Conservation (phyloP, 2,797 vertebrate species). For the Sebastes steindachneri region DNA sequence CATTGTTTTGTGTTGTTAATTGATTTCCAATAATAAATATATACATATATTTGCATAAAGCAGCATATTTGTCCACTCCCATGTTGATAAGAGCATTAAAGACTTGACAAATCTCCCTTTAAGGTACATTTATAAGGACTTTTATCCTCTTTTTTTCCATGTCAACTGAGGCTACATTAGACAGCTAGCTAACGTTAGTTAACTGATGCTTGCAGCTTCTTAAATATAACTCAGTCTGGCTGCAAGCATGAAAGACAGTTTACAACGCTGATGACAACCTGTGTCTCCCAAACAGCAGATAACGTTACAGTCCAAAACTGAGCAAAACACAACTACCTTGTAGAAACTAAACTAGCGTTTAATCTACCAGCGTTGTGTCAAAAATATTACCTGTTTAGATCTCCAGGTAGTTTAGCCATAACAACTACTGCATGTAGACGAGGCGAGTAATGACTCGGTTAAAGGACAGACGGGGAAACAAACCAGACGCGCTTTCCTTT, state of each 20-base stretch:
- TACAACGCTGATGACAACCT: neutral
- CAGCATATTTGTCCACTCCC: too few relatives aligned
- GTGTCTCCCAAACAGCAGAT: neutral
- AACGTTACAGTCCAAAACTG: neutral
- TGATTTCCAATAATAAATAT: too few relatives aligned
- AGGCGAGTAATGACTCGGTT: neutral
- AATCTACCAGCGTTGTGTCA: neutral
- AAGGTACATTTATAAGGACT: accelerated
- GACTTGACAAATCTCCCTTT: too few relatives aligned
- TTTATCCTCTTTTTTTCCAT: too few relatives aligned
- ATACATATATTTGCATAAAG: too few relatives aligned
- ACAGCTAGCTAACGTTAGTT: neutral
- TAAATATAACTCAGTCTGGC: neutral
- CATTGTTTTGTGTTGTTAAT: too few relatives aligned
- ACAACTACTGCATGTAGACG: neutral
- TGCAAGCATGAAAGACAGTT: neutral
- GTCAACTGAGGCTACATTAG: too few relatives aligned
- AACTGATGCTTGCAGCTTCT: neutral
- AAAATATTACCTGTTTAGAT: accelerated
- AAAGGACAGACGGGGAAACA: neutral
- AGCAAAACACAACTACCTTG: neutral
- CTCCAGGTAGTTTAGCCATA: neutral
- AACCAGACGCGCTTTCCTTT: neutral
- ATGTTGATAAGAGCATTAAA: too few relatives aligned
- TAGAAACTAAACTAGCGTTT: neutral